Evolutionary conservation across 2,113 vertebrate species (phyloP), one percentile per base, ranked within the genome.

Genomic region (Macrotus californicus): DNA sequence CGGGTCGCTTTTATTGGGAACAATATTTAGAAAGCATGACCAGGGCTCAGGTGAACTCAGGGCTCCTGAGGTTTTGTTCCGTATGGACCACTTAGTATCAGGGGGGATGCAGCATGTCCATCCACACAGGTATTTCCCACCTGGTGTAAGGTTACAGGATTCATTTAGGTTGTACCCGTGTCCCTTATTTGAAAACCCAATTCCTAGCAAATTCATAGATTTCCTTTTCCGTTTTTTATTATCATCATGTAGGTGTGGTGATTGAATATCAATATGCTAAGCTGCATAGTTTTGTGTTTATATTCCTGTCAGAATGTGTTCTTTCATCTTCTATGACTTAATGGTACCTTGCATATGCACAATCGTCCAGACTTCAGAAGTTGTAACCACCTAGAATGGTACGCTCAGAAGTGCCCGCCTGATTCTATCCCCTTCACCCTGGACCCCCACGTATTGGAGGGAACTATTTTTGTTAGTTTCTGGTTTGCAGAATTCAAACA

Each of bases 391-490:
- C 9, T 34, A 21, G 36, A 79, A 22, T 7, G 16, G n/a, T 15
- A 19, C 3, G 0, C 31, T 79, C n/a, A 29, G n/a, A 34, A 29
- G 26, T 2, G 6, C 26, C 14, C 29, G 16, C 29, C 12, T 76
- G 54, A 18, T 22, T 22, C 19, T 16, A 1, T n/a, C 61, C 48
- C 9, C 48, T 31, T 14, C 56, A 22, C 34, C 15, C 3, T 19
- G 13, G 0, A 14, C 6, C 15, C 10, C 12, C 29, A 41, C 12
- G 7, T 16, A n/a, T 2, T 2, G 3, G 50, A 56, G 31, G 76
- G 56, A 41, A 43, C 21, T 8, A 39, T 11, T 14, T 79, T 19
- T 34, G 43, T 67, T 15, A 3, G 5, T 14, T n/a, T 52, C 50
- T 21, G 64, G 76, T 81, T 81, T 81, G 56, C 64, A 81, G 29